Evolutionary conservation across 2,113 vertebrate genomes (phyloP).

Genomic region (Oreocharis arfaki): DNA sequence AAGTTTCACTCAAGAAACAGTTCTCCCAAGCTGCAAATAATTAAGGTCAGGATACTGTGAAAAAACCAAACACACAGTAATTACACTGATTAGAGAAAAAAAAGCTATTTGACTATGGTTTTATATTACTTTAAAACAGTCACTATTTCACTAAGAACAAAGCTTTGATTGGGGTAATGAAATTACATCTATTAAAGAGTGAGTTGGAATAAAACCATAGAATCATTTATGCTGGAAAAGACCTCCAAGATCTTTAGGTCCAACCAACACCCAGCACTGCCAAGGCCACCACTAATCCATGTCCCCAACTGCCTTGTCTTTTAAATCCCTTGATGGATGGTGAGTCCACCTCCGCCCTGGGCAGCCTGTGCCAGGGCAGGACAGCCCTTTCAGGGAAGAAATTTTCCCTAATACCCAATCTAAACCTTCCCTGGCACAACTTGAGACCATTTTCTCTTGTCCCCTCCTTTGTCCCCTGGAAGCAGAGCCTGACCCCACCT

Average conservation of each 20-base stretch:
- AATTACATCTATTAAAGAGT: neutral
- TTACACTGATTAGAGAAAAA: neutral
- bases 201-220: neutral
- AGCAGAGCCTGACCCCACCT: neutral
- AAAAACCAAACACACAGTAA: neutral
- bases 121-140: neutral
- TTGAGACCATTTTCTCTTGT: neutral
- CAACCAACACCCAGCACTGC: neutral
- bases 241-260: neutral
- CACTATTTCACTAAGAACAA: neutral
- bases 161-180: neutral
- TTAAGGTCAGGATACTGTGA: neutral
- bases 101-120: neutral
- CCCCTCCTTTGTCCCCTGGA: neutral
- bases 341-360: neutral
- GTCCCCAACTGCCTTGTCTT: neutral
- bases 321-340: neutral
- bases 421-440: neutral
- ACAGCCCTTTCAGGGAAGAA: neutral
- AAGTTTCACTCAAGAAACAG: neutral
- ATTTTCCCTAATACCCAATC: neutral
- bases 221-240: neutral
- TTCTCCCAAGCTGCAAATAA: neutral
- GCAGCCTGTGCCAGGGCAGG: neutral
- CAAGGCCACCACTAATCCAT: neutral